phyloP scores from a whole-genome alignment of 2,113 vertebrate genomes.

The Corythoichthys intestinalis region DNA sequence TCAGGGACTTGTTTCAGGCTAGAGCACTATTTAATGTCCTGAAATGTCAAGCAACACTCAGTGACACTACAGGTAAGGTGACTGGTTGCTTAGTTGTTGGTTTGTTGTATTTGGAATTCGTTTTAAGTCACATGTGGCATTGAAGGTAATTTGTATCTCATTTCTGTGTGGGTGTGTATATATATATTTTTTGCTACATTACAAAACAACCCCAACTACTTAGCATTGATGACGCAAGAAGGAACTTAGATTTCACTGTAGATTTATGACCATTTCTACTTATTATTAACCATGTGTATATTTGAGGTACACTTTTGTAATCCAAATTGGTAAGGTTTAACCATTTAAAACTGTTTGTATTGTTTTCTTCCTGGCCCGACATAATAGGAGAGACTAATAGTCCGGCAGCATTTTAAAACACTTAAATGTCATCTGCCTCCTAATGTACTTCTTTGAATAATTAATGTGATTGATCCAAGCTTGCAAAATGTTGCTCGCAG shows the following conservation, averaged over 20 bases:
- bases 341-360: background rate
- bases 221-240: background rate
- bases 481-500: conserved; percentile 3
- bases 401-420: background rate
- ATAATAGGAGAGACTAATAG: background rate
- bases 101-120: background rate
- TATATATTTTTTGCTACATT: no score
- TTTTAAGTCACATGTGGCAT: background rate
- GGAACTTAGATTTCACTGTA: background rate
- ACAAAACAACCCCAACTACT: background rate
- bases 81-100: background rate
- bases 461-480: conserved; percentile 19
- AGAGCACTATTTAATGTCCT: conserved; percentile 35
- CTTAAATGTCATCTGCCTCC: conserved; percentile 1
- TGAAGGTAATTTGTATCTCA: background rate
- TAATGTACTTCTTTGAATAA: conserved; percentile 16
- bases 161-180: background rate
- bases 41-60: conserved; percentile 20
- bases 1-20: conserved; percentile 26
- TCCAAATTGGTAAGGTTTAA: background rate
- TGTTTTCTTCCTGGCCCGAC: background rate
- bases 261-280: background rate
- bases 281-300: background rate
- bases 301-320: background rate
- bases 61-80: conserved; percentile 41